These are phyloP conservation scores for Drosophila kokeensis DNA, from an alignment of 2,888 invertebrate species.

Conservation along the genomic window DNA sequence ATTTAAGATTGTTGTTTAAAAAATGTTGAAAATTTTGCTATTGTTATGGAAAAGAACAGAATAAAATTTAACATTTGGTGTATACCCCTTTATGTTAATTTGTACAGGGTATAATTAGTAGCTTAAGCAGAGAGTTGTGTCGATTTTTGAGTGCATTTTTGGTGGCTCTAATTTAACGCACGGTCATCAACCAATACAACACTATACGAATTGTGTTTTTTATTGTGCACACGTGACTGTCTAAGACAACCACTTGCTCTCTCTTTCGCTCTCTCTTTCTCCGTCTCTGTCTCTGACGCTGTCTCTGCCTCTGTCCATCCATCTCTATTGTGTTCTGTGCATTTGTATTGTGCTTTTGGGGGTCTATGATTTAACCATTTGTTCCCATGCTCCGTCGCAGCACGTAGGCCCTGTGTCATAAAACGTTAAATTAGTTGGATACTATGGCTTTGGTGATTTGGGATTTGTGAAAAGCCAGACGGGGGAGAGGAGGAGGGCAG, in stretches of 20 bases:
- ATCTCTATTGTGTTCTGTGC: not conserved
- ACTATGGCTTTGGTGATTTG: conserved; percentile 45
- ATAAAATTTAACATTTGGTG: no score
- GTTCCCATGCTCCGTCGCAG: conserved; percentile 67
- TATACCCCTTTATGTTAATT: conserved; percentile 7
- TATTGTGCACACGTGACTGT: conserved; percentile 71
- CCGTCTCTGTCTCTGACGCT: not conserved
- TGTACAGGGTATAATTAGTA: conserved; percentile 20
- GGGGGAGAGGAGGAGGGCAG: not conserved
- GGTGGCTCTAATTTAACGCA: conserved; percentile 25
- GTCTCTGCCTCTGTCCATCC: not conserved
- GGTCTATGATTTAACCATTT: conserved; percentile 74
- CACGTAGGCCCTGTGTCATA: conserved; percentile 75
- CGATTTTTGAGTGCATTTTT: conserved; percentile 8
- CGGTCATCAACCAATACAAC: conserved; percentile 24
- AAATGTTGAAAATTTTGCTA: no score
- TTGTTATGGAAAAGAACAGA: no score
- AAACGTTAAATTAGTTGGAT: conserved; percentile 79
- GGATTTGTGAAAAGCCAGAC: conserved; percentile 1
- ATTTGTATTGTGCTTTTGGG: conserved; percentile 8
- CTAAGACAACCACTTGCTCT: not conserved
- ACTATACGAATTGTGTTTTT: conserved; percentile 68
- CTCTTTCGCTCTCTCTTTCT: not conserved
- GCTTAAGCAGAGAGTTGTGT: conserved; percentile 6
- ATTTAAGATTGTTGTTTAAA: no score